These are phyloP conservation scores for Lutraria lutraria DNA, from an alignment of 2,888 invertebrate species.

Conservation along the genomic window DNA sequence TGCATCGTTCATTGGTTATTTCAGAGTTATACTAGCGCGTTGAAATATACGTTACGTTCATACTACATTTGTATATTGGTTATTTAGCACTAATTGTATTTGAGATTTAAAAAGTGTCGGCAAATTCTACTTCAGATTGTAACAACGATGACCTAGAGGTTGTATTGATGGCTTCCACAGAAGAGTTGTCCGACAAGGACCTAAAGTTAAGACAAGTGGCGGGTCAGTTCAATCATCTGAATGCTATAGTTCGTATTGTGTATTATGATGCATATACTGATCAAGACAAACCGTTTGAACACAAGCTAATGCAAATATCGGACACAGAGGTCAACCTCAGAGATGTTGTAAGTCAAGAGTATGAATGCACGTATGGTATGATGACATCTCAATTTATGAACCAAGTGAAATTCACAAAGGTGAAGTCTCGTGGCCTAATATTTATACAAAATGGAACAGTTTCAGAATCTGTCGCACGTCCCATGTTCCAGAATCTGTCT, in stretches of 20 bases:
- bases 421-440: not conserved
- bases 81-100: not conserved
- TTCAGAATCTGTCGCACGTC: not conserved
- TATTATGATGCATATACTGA: not conserved
- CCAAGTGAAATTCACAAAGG: slow-evolving; percentile 3
- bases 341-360: not conserved
- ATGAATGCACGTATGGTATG: slow-evolving; percentile 13
- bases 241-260: not conserved
- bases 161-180: not conserved
- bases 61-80: not conserved
- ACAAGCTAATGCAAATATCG: not conserved
- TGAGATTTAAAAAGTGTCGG: not conserved
- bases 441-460: slow-evolving; percentile 24
- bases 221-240: not conserved
- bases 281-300: not conserved
- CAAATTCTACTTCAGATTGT: not conserved
- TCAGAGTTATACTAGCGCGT: not conserved
- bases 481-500: slow-evolving; percentile 16
- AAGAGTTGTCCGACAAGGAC: not conserved
- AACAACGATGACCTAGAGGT: slow-evolving; percentile 5
- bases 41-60: not conserved
- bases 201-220: not conserved
- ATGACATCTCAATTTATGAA: not conserved
- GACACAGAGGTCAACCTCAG: slow-evolving; percentile 10
- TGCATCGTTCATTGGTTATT: not conserved